phyloP scores from a whole-genome alignment of 2,888 invertebrate genomes.

The Cyaniris semiargus region DNA sequence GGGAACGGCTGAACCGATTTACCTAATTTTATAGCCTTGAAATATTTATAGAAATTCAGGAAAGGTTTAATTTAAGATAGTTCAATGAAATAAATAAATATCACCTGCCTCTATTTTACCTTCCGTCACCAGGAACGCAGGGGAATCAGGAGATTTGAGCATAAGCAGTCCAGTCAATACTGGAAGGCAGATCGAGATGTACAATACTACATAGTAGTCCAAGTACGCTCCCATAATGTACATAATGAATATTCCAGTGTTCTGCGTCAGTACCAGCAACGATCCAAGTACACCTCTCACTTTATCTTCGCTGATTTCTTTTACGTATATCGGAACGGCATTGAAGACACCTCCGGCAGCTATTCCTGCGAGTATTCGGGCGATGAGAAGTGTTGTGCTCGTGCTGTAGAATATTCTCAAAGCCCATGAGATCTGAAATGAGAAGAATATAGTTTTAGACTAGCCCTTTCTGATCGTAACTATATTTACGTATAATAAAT shows the following conservation, averaged over 20 bases:
- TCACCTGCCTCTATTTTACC: constrained; percentile 56
- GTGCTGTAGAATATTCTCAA: constrained; percentile 51
- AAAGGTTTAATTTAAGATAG: neutral
- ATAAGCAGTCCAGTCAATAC: constrained; percentile 53
- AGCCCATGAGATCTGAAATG: constrained; percentile 60
- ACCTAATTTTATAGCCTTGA: no score
- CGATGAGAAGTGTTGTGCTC: constrained; percentile 50
- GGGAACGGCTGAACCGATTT: no score
- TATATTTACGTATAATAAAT: neutral
- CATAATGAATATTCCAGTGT: constrained; percentile 58
- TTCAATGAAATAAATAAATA: neutral
- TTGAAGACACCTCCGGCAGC: constrained; percentile 60
- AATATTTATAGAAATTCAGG: neutral
- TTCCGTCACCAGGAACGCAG: constrained; percentile 59
- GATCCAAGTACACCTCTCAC: constrained; percentile 58
- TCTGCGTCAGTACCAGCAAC: constrained; percentile 53
- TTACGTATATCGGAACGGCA: constrained; percentile 59
- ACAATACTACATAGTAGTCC: constrained; percentile 54
- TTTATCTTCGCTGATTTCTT: constrained; percentile 62
- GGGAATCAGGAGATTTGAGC: constrained; percentile 62
- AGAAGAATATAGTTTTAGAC: neutral
- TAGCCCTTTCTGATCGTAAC: neutral
- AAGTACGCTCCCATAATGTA: constrained; percentile 59
- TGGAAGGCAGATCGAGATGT: constrained; percentile 52
- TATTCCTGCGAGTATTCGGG: constrained; percentile 54